Base-by-base conservation (phyloP, 2,888 invertebrate genomes). In the Operophtera brumata region DNA sequence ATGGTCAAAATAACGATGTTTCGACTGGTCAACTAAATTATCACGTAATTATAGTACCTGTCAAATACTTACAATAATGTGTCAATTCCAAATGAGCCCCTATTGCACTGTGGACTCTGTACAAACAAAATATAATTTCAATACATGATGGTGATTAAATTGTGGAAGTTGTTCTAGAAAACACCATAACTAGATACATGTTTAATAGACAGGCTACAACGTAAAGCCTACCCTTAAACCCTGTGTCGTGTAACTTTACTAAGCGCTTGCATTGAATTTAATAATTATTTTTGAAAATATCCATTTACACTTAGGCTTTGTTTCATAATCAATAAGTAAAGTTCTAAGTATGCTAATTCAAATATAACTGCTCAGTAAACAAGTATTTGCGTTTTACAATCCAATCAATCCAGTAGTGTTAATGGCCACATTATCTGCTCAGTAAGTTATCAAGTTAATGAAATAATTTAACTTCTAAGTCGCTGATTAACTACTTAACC, bases 191-290 rank as follows among this genome's bases (percentile, higher is more conserved):
- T 11, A 9, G 14, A 11, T 28, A 28, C 32, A 20, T n/a, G 6
- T 44, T 20, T 34, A 14, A 44, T 56, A 59, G 57, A 41, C 41
- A 40, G 28, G 51, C 41, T 45, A 41, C 45, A 52, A 41, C 13
- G 37, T n/a, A 34, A 11, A 34, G 11, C n/a, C 34, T 30, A 20
- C 20, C 20, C 4, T 20, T 20, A 3, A 20, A 20, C 20, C 2
- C 34, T 3, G 34, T n/a, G n/a, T 6, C 0, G 34, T 20, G 20
- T 20, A 20, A 20, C 20, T 20, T 20, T 11, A n/a, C 0, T 3
- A n/a, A n/a, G n/a, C 34, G 11, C 11, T 34, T 6, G 34, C 13
- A 8, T 13, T 13, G 6, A 36, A 12, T 36, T 13, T 36, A 0
- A 36, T 13, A 0, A 11, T 34, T 34, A 0, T 3, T 20, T 20